Conservation (phyloP, 2,113 vertebrate species). For the Asarcornis scutulata region DNA sequence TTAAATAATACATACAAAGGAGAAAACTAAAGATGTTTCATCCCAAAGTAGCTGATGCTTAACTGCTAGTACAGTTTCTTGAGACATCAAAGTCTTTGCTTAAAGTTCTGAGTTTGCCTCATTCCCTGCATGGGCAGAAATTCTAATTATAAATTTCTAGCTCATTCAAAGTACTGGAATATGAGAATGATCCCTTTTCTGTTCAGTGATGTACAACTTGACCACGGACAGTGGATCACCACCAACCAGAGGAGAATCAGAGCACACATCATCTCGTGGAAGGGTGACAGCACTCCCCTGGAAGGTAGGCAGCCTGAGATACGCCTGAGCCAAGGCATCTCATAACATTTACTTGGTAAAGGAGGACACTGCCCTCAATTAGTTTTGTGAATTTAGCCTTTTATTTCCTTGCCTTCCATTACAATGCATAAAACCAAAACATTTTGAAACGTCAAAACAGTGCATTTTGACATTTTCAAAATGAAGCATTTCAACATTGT, state of each 20-base stretch:
- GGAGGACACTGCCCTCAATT: neutral
- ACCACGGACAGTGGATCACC: neutral
- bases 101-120: neutral
- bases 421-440: neutral
- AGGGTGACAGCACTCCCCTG: neutral
- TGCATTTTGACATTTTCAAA: constrained; percentile 41
- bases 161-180: neutral
- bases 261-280: neutral
- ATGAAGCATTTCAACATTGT: neutral
- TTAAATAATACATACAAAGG: neutral
- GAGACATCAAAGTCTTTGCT: neutral
- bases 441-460: neutral
- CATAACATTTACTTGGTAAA: neutral
- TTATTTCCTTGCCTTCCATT: neutral
- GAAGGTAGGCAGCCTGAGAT: neutral
- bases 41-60: neutral
- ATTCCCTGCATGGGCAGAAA: neutral
- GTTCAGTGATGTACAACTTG: accelerated
- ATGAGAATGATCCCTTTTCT: neutral
- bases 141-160: neutral
- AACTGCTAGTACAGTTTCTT: neutral
- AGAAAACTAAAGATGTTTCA: neutral
- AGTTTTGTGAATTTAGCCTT: neutral
- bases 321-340: neutral
- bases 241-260: neutral